A percentile compares a stretch with the other conserved stretches of the same genome.
phyloP scores from a whole-genome alignment of 2,113 vertebrate species.

The Mystacornis crossleyi region DNA sequence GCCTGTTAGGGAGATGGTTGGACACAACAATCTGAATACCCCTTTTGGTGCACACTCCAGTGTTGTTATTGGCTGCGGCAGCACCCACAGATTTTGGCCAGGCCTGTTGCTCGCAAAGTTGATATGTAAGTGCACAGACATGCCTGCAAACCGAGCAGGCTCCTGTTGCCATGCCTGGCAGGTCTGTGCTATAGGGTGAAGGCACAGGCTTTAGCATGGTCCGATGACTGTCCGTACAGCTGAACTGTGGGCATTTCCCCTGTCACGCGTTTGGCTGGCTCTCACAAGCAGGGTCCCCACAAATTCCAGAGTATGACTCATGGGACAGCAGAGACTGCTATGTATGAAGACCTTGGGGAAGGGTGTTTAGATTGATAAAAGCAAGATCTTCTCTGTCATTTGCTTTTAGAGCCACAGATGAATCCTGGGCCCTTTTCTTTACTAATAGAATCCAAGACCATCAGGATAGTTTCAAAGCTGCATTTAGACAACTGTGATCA shows the following conservation, averaged over 20 bases:
- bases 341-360: not conserved
- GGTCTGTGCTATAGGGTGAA: not conserved
- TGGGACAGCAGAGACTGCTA: not conserved
- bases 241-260: not conserved
- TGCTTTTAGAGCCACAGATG: not conserved
- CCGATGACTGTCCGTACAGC: not conserved
- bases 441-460: not conserved
- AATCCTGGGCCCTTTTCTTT: not conserved
- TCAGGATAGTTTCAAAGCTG: not conserved
- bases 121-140: not conserved
- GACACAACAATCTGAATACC: not conserved
- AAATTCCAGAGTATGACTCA: not conserved
- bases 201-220: not conserved
- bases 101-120: fast-evolving
- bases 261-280: not conserved
- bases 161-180: not conserved
- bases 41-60: fast-evolving
- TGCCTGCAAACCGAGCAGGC: not conserved
- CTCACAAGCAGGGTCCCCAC: fast-evolving
- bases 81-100: not conserved
- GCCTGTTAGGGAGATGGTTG: not conserved
- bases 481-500: not conserved
- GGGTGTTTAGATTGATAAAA: not conserved
- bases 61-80: not conserved
- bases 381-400: not conserved